Evolutionary conservation across 2,888 invertebrate species (phyloP).

Genomic region (Julus scandinavius): DNA sequence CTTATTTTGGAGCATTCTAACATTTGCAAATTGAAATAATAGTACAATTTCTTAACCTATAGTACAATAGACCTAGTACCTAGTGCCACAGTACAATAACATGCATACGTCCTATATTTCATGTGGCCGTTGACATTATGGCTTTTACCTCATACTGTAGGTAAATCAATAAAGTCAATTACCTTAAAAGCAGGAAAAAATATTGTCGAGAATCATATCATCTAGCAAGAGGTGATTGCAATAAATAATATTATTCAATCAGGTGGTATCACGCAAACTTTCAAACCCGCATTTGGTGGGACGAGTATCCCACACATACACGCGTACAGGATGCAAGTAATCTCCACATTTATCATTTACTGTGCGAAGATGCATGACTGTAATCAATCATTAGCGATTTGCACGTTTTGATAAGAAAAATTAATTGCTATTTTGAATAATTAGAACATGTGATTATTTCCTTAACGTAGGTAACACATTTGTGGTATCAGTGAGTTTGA

Average conservation of each 20-base stretch:
- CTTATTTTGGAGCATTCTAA: too few relatives aligned
- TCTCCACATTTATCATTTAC: background rate
- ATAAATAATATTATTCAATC: constrained; percentile 1
- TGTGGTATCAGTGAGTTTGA: too few relatives aligned
- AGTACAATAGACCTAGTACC: too few relatives aligned
- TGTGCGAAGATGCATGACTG: background rate
- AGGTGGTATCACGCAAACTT: background rate
- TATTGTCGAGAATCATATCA: background rate
- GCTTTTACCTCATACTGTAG: background rate
- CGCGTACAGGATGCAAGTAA: background rate
- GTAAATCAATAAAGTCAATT: background rate
- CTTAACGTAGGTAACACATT: background rate
- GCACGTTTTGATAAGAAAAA: background rate
- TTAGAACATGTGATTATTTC: background rate
- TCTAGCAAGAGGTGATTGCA: background rate
- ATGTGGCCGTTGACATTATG: background rate
- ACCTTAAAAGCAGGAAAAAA: background rate
- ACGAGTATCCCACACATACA: background rate
- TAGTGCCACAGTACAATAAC: background rate
- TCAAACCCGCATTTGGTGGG: background rate
- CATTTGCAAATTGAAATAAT: too few relatives aligned
- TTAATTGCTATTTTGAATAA: background rate
- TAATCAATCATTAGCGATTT: background rate
- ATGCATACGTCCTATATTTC: background rate
- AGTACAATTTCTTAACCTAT: too few relatives aligned